phyloP scores from a whole-genome alignment of 2,797 vertebrate genomes.

The Rachycentron canadum region DNA sequence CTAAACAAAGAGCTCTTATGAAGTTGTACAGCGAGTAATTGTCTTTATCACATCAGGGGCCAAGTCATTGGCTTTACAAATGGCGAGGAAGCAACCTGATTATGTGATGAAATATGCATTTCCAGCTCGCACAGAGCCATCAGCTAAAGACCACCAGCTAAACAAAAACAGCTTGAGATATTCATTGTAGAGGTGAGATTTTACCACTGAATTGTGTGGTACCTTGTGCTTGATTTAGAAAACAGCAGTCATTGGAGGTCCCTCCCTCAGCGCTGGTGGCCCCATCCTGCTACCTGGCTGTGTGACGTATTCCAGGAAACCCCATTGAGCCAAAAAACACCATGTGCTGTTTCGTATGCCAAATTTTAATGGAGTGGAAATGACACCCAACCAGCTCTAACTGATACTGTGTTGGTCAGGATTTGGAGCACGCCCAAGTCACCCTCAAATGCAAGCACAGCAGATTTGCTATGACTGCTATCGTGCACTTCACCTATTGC shows the following conservation, averaged over 20 bases:
- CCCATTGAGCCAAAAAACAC: background rate
- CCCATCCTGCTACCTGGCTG: background rate
- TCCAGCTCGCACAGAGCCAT: background rate
- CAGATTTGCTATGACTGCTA: background rate
- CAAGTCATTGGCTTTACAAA: slow-evolving; percentile 18
- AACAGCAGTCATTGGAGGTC: background rate
- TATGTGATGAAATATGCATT: slow-evolving; percentile 8
- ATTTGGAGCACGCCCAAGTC: background rate
- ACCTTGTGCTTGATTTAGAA: background rate
- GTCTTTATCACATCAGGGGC: background rate
- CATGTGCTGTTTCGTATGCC: background rate
- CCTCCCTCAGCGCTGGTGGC: slow-evolving; percentile 5
- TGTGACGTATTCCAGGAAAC: background rate
- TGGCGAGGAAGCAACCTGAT: background rate
- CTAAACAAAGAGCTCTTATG: background rate
- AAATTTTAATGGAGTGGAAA: background rate
- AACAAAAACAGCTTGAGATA: slow-evolving; percentile 4
- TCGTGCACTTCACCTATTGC: background rate
- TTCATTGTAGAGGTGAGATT: background rate
- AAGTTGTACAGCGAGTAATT: background rate
- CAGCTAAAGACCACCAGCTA: slow-evolving; percentile 1
- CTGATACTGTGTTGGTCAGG: background rate
- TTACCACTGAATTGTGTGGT: slow-evolving; percentile 2
- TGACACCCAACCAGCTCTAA: background rate
- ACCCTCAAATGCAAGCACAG: background rate